These are phyloP conservation scores for Chloroceryle amazona DNA, from an alignment of 2,797 vertebrate species.

Conservation along the genomic window DNA sequence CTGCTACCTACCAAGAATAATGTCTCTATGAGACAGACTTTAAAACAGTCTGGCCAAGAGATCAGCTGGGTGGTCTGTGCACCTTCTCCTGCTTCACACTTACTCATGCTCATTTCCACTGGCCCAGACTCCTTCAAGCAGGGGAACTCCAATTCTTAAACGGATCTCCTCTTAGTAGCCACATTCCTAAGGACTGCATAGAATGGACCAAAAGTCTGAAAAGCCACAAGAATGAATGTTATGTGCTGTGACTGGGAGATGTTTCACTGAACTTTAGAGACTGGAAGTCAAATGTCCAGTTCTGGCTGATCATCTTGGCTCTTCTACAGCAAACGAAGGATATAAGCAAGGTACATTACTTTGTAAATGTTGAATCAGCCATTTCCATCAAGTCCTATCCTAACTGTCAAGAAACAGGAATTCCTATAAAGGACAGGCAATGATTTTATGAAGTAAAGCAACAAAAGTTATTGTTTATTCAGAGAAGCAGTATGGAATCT, in stretches of 20 bases:
- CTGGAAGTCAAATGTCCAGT: neutral
- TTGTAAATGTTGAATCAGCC: neutral
- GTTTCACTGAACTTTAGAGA: neutral
- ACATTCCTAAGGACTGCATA: neutral
- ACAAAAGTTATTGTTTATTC: neutral
- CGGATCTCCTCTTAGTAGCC: neutral
- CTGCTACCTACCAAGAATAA: neutral
- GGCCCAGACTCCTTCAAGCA: neutral
- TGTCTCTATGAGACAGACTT: neutral
- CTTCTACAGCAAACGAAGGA: neutral
- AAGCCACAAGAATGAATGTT: neutral
- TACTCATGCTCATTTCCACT: neutral
- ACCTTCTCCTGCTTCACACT: neutral
- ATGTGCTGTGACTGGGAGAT: fast-evolving
- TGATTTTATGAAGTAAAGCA: neutral
- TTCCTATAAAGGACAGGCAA: neutral
- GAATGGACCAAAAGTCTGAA: neutral
- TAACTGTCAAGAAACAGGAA: neutral
- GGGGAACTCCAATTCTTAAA: neutral
- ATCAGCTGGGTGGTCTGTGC: neutral
- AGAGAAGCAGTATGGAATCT: neutral
- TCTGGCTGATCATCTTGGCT: fast-evolving
- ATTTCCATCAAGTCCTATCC: neutral
- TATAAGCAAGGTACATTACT: too few species aligned
- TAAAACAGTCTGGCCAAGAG: neutral